Base-by-base conservation (phyloP, 2,888 invertebrate genomes). In the Drosophila parthenogenetica region DNA sequence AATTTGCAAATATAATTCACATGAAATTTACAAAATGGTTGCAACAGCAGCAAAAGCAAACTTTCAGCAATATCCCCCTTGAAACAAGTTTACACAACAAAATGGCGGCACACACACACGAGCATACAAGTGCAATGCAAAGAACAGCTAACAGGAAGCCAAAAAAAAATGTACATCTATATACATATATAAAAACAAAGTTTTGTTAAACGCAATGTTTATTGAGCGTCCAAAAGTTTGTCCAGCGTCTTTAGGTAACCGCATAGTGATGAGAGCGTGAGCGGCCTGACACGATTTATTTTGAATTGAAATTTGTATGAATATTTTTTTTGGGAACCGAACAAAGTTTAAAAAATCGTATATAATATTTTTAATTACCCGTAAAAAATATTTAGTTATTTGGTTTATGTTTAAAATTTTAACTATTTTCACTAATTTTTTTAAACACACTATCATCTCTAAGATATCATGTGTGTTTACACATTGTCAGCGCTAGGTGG, bases 1-100 rank as follows among this genome's bases (percentile, higher is more conserved):
- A 80, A 87, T 84, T 87, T 78, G 78, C 81, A 84, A 84, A 81
- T 84, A 84, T 84, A 78, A 85, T 87, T 72, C 73, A 85, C 76
- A 87, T 77, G 73, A 82, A 84, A 80, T 83, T 69, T 82, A 77
- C 83, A 73, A 79, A 83, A 86, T 79, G 77, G 80, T 77, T 72
- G 74, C 83, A 77, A 50, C 73, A 65, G 66, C 63, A 55, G 69
- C 49, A 57, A 37, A 35, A 10, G 67, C 43, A 46, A 84, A 85
- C 68, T 87, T 81, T 84, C 63, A 32, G 35, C 54, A 68, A 39
- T 22, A 29, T 50, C 19, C 19, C 48, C 32, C 49, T n/a, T 43
- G 60, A 43, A 77, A 69, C 66, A 74, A 83, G 80, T 77, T 86
- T 74, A 73, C 79, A 85, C 80, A 88, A 74, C 88, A 86, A 82